Evolutionary conservation across 2,113 vertebrate genomes (phyloP).

Genomic region (Catharus bicknelli): DNA sequence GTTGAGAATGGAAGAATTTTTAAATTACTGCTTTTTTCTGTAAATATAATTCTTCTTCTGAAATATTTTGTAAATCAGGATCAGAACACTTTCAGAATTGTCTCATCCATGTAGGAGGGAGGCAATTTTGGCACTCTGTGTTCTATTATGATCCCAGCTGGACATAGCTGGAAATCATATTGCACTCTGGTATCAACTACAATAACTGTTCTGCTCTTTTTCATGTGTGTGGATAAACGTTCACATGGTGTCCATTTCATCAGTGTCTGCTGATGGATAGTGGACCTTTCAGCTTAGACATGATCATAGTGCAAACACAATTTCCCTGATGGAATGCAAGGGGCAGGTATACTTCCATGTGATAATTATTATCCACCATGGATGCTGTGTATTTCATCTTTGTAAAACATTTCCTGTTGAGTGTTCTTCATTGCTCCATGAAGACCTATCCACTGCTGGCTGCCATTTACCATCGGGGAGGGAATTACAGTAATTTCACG

Average conservation of each 20-base stretch:
- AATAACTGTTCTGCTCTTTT: neutral
- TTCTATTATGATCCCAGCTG: neutral
- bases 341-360: neutral
- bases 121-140: neutral
- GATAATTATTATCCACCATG: neutral
- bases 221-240: neutral
- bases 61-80: neutral
- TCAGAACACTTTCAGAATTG: neutral
- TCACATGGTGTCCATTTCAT: neutral
- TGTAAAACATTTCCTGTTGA: neutral
- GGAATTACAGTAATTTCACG: neutral
- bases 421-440: neutral
- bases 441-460: neutral
- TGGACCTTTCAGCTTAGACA: neutral
- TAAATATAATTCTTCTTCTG: neutral
- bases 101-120: neutral
- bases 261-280: neutral
- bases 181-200: neutral
- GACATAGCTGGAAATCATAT: neutral
- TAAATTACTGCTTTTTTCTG: neutral
- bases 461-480: constrained; percentile 6
- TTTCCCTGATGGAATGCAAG: neutral
- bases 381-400: neutral
- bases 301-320: accelerated
- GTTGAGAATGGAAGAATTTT: neutral